phyloP scores from a whole-genome alignment of 1,140 invertebrate species.

The Proales similis region DNA sequence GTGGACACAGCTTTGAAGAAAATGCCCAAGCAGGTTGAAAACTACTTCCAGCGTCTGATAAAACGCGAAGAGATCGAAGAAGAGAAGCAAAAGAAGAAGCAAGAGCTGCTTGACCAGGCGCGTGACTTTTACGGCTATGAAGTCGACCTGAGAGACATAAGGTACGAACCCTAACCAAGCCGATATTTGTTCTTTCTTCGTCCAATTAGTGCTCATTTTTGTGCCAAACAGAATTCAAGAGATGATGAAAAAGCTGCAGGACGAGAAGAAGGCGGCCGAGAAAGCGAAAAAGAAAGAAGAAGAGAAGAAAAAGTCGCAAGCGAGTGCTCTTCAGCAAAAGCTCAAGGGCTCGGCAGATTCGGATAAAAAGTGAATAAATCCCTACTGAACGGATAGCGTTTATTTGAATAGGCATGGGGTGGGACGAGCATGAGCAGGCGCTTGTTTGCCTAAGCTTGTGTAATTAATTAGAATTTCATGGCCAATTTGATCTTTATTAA shows the following conservation, averaged over 20 bases:
- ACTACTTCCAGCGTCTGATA: background rate
- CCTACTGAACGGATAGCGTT: too few relatives aligned
- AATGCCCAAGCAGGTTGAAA: conserved; percentile 27
- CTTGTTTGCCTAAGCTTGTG: too few relatives aligned
- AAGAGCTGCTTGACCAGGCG: conserved; percentile 13
- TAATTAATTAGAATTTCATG: too few relatives aligned
- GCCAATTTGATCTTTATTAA: too few relatives aligned
- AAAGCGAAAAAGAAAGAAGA: conserved; percentile 36
- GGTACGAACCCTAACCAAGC: too few relatives aligned
- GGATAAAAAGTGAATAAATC: too few relatives aligned
- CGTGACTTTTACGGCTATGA: conserved; percentile 37
- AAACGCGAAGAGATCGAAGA: conserved; percentile 15
- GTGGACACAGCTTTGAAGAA: conserved; percentile 22
- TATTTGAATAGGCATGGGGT: too few relatives aligned
- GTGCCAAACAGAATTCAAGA: conserved; percentile 34
- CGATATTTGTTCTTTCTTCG: too few relatives aligned
- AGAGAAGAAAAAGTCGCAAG: conserved; percentile 13
- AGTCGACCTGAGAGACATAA: conserved; percentile 18
- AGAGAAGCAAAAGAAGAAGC: conserved; percentile 23
- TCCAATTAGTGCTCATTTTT: too few relatives aligned
- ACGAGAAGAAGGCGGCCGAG: conserved; percentile 13
- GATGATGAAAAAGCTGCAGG: conserved; percentile 33
- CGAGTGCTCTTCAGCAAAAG: conserved; percentile 11
- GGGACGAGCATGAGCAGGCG: too few relatives aligned
- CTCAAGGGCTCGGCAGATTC: too few relatives aligned